Evolutionary conservation across 2,888 invertebrate species (phyloP).

Genomic region (Lydus trimaculatus): DNA sequence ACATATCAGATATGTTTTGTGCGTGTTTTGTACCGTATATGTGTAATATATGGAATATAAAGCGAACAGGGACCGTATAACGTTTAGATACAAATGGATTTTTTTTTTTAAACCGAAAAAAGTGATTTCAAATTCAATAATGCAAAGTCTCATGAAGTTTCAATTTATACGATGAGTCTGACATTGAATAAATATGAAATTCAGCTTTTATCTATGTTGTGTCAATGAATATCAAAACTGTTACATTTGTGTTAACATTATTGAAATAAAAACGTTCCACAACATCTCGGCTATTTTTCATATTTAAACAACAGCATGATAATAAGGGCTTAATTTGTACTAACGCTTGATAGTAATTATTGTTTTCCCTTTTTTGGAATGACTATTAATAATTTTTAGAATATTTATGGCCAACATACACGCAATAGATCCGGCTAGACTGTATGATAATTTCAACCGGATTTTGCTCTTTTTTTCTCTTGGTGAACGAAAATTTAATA

Average conservation of each 20-base stretch:
- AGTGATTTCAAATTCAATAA: slow-evolving; percentile 30
- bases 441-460: slow-evolving; percentile 15
- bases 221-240: slow-evolving; percentile 13
- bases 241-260: not conserved
- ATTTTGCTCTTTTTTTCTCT: not conserved
- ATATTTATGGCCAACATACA: slow-evolving; percentile 17
- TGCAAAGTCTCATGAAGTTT: slow-evolving; percentile 31
- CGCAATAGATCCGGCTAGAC: slow-evolving; percentile 18
- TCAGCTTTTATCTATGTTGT: slow-evolving; percentile 25
- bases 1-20: not conserved
- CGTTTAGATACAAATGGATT: slow-evolving; percentile 23
- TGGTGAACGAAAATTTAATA: not conserved
- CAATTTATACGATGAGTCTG: slow-evolving; percentile 27
- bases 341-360: slow-evolving; percentile 12
- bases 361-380: slow-evolving; percentile 15
- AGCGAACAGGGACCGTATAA: not conserved
- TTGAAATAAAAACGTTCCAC: no score
- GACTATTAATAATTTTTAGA: slow-evolving; percentile 19
- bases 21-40: no score
- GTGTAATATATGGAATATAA: not conserved
- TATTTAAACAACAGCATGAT: slow-evolving; percentile 6
- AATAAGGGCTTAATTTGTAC: slow-evolving; percentile 20
- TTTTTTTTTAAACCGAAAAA: slow-evolving; percentile 20
- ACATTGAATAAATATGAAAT: slow-evolving; percentile 32
- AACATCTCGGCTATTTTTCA: slow-evolving; percentile 1